Percentiles rank a stretch among this genome's conserved stretches.
phyloP scores from a whole-genome alignment of 2,888 invertebrate genomes.

The Meghimatium bilineatum region DNA sequence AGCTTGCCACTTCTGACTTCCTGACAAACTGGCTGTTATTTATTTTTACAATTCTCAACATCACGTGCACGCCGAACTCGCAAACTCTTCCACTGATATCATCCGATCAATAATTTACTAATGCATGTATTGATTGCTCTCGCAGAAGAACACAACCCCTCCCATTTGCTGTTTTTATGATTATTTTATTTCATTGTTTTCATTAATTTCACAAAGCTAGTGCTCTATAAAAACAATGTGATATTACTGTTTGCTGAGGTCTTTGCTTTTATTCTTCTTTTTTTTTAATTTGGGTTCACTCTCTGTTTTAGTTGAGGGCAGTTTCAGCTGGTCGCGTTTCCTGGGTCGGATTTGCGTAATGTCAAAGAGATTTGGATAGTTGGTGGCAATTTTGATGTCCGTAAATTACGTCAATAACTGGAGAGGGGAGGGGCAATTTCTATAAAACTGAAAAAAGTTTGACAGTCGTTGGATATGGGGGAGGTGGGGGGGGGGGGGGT shows the following conservation, averaged over 20 bases:
- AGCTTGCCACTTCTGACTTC: too few species aligned
- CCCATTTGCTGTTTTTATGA: neutral
- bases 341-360: neutral
- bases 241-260: neutral
- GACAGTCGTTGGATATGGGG: too few species aligned
- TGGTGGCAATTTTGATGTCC: too few species aligned
- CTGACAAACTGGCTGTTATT: too few species aligned
- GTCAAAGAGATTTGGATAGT: neutral
- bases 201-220: constrained; percentile 7
- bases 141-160: neutral
- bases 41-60: neutral
- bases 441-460: too few species aligned
- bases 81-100: neutral
- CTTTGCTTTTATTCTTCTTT: neutral
- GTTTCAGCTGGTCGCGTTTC: neutral
- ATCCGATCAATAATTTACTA: neutral
- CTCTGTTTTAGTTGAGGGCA: neutral
- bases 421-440: too few species aligned
- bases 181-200: neutral
- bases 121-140: neutral
- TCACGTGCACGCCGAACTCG: neutral
- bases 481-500: too few species aligned
- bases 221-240: neutral
- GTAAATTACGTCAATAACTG: too few species aligned
- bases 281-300: neutral